Evolutionary conservation across 2,113 vertebrate genomes (phyloP), one percentile per base, ranked within the genome.

Genomic region (Leptobrachium leishanense): DNA sequence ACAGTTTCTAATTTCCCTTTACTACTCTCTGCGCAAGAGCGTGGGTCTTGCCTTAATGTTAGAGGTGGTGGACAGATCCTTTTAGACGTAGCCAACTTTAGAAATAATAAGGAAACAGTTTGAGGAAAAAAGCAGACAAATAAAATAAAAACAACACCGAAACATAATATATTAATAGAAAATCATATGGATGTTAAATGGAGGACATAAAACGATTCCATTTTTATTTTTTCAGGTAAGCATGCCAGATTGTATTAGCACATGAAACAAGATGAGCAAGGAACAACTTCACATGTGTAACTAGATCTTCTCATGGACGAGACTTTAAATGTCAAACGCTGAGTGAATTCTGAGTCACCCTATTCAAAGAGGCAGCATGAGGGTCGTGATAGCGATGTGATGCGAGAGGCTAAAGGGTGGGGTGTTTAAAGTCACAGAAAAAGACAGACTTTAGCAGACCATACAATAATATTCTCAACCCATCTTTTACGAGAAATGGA

Each of bases 71-170:
- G 87, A 83, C 84, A 83, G 77, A 82, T 42, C 43, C 81, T 70
- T 83, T 83, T 75, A 74, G 85, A 73, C 81, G 88, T 89, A 87
- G 92, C 86, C 83, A 84, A 88, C 89, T 93, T 91, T 82, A 88
- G 86, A 88, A 87, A 88, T 78, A 81, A 74, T 55, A 83, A 90
- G 82, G 68, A 87, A 77, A 76, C 79, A 82, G 74, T 82, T 85
- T 7, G 82, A 79, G 84, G 68, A 82, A 80, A 68, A 15, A 84
- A 84, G 46, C 46, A 76, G 81, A 84, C 68, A 83, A 74, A 70
- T 82, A 85, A 50, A 84, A 85, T 41, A 76, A 82, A 74, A 59
- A 5, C 50, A 54, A 59, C 2, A 79, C 46, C 85, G 77, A 77
- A 70, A 46, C 75, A 82, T 31, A 71, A 44, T 82, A 42, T 40